Conservation (phyloP, 2,888 invertebrate species). For the Drosophila greeni region DNA sequence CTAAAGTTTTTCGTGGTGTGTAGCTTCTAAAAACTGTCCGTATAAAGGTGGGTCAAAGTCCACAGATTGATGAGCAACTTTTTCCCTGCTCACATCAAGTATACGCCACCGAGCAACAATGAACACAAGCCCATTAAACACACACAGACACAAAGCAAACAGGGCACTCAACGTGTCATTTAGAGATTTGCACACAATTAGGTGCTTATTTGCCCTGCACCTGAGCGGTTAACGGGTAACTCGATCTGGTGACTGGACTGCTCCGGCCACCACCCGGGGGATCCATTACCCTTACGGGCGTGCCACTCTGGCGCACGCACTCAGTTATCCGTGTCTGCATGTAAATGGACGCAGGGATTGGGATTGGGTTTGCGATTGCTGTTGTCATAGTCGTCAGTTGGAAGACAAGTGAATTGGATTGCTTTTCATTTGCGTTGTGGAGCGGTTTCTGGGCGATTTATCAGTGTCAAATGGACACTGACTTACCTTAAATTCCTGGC, state of each 20-base stretch:
- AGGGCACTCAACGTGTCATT: slow-evolving; percentile 42
- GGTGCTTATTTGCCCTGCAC: slow-evolving; percentile 45
- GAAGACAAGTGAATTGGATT: slow-evolving; percentile 37
- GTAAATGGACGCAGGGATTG: slow-evolving; percentile 23
- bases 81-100: slow-evolving; percentile 35
- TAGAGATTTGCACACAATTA: slow-evolving; percentile 58
- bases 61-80: background rate
- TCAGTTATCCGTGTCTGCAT: slow-evolving; percentile 8
- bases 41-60: background rate
- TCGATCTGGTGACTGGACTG: slow-evolving; percentile 32
- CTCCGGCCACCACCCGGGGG: slow-evolving; percentile 13
- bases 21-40: background rate
- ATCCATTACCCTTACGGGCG: slow-evolving; percentile 23
- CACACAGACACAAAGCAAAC: slow-evolving; percentile 31
- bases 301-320: slow-evolving; percentile 16
- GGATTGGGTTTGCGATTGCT: slow-evolving; percentile 8
- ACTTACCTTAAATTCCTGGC: slow-evolving; percentile 97
- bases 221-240: slow-evolving; percentile 40
- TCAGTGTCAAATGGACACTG: background rate
- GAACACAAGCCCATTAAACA: slow-evolving; percentile 11
- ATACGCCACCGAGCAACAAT: slow-evolving; percentile 38
- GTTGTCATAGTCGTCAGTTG: slow-evolving; percentile 17
- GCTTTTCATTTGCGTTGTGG: slow-evolving; percentile 37
- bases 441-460: background rate
- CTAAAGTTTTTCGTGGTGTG: background rate